Evolutionary conservation across 2,888 invertebrate genomes (phyloP).

Genomic region (Lithophane leautieri): DNA sequence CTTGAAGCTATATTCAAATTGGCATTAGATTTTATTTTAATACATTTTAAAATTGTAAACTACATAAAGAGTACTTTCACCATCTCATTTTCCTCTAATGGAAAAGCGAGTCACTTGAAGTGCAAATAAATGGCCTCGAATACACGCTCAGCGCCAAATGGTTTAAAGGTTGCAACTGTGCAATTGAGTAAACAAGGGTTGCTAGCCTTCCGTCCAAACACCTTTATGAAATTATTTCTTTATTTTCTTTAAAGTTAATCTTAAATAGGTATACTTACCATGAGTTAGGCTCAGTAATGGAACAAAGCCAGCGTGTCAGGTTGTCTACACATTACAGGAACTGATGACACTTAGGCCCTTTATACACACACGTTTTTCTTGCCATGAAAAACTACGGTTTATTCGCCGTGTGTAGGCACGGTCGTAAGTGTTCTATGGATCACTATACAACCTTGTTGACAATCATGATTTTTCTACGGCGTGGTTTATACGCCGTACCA

Average conservation of each 20-base stretch:
- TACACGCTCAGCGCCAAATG: conserved; percentile 46
- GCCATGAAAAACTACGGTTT: too few relatives aligned
- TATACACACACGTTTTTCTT: not conserved
- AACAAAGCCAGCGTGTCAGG: not conserved
- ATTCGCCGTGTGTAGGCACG: too few relatives aligned
- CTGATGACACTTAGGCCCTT: not conserved
- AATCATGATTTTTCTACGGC: too few relatives aligned
- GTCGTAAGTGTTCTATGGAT: too few relatives aligned
- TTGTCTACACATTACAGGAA: not conserved
- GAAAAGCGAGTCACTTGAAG: conserved; percentile 27
- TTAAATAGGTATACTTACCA: not conserved
- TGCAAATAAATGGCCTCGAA: conserved; percentile 38
- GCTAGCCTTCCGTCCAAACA: conserved; percentile 30
- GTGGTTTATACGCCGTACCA: too few relatives aligned
- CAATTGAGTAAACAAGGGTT: conserved; percentile 52
- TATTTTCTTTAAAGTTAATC: not conserved
- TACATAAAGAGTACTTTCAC: not conserved
- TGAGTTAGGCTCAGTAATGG: not conserved
- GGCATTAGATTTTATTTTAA: not conserved
- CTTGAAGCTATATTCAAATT: not conserved
- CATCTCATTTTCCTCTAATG: not conserved
- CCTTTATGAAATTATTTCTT: not conserved
- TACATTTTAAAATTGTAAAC: not conserved
- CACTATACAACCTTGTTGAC: too few relatives aligned
- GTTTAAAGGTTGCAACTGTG: conserved; percentile 57